phyloP scores from a whole-genome alignment of 1,140 invertebrate genomes.

The Drosophila bipectinata region DNA sequence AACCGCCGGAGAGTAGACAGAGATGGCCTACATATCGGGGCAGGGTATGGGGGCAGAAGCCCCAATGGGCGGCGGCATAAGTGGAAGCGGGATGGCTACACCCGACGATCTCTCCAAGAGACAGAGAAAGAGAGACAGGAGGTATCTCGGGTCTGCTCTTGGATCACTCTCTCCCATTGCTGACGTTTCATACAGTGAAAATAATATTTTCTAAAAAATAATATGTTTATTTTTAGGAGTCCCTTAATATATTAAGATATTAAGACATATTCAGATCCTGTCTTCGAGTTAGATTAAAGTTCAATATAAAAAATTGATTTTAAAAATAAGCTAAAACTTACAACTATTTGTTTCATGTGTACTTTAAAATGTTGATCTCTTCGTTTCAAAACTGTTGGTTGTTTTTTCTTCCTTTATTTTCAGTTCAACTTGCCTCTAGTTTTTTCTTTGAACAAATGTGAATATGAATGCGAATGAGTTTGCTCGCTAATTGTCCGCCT shows the following conservation, averaged over 20 bases:
- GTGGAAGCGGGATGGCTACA: slow-evolving; percentile 44
- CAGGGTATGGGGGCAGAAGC: slow-evolving; percentile 10
- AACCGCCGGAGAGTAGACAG: slow-evolving; percentile 52
- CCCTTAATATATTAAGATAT: no score
- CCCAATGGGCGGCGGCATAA: slow-evolving; percentile 1
- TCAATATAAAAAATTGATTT: no score
- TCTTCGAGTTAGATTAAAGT: no score
- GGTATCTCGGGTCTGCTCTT: slow-evolving; percentile 3
- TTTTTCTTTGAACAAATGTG: slow-evolving; percentile 22
- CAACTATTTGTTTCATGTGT: neutral
- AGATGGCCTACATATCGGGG: slow-evolving; percentile 43
- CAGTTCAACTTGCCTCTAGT: slow-evolving; percentile 2
- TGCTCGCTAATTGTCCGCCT: slow-evolving; percentile 47
- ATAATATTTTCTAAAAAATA: neutral
- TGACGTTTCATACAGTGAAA: slow-evolving; percentile 35
- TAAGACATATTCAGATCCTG: no score
- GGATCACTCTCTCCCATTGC: slow-evolving; percentile 16
- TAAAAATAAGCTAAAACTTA: neutral
- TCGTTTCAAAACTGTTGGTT: slow-evolving; percentile 29
- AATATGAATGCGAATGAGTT: slow-evolving; percentile 37
- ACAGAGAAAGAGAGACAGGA: neutral
- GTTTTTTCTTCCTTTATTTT: slow-evolving; percentile 9
- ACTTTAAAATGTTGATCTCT: slow-evolving; percentile 13
- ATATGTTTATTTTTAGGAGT: neutral
- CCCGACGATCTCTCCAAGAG: neutral